These are phyloP conservation scores for Temnothorax ravouxi DNA, from an alignment of 2,888 invertebrate genomes.

Conservation along the genomic window DNA sequence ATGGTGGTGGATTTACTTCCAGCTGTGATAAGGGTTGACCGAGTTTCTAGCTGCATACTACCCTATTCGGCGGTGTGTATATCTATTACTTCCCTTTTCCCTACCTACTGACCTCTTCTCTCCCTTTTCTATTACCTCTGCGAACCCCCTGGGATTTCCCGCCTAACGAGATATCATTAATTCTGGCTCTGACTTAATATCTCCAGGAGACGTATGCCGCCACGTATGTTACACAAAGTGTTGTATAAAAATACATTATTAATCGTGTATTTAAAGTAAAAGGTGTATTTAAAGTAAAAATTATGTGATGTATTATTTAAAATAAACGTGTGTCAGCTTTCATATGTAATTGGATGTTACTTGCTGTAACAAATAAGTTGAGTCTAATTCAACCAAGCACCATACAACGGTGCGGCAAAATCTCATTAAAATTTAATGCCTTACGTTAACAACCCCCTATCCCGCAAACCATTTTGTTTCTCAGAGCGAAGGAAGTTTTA, in stretches of 20 bases:
- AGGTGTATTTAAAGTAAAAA: background rate
- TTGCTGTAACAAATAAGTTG: background rate
- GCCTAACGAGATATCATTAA: slow-evolving; percentile 49
- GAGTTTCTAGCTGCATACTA: slow-evolving; percentile 56
- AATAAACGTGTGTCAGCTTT: no score
- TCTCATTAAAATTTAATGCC: slow-evolving; percentile 28
- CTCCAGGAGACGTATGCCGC: background rate
- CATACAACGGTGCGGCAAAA: background rate
- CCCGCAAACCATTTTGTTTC: background rate
- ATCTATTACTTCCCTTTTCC: slow-evolving; percentile 18
- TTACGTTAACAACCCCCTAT: background rate
- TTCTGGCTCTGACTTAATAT: slow-evolving; percentile 33
- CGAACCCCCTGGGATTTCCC: slow-evolving; percentile 7
- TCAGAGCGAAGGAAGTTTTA: background rate
- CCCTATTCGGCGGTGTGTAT: slow-evolving; percentile 25
- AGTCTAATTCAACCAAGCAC: background rate
- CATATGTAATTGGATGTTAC: slow-evolving; percentile 10
- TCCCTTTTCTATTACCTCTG: slow-evolving; percentile 40
- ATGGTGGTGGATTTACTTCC: slow-evolving; percentile 61
- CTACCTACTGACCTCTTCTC: slow-evolving; percentile 30
- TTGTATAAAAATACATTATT: background rate
- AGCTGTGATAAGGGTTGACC: slow-evolving; percentile 71
- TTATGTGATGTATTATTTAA: background rate
- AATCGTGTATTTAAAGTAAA: background rate
- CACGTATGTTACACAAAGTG: background rate